Evolutionary conservation across 2,888 invertebrate genomes (phyloP).

Genomic region (Xylocampa areola): DNA sequence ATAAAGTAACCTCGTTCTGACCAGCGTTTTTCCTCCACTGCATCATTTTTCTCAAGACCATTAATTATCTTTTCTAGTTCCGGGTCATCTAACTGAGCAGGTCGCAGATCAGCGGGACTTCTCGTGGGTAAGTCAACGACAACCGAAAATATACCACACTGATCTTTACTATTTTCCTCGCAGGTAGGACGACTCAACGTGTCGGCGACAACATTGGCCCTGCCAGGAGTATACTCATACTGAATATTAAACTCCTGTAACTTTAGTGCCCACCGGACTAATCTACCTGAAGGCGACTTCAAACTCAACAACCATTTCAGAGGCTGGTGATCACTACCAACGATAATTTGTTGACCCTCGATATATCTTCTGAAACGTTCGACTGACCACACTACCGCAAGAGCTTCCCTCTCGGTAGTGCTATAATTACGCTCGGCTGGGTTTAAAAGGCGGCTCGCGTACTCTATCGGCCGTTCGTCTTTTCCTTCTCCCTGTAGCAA

Average conservation of each 20-base stretch:
- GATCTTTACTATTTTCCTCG: neutral
- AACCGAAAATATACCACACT: neutral
- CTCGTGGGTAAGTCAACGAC: conserved; percentile 3
- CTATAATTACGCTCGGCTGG: no score
- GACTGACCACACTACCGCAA: no score
- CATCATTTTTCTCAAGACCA: neutral
- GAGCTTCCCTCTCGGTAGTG: no score
- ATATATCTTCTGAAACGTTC: no score
- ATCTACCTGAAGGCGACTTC: neutral
- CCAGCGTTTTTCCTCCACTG: neutral
- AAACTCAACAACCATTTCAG: neutral
- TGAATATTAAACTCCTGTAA: conserved; percentile 1
- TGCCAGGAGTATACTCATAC: conserved; percentile 3
- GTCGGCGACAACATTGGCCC: neutral
- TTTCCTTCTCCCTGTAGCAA: no score
- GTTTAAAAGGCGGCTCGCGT: no score
- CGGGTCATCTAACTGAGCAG: neutral
- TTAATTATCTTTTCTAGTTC: conserved; percentile 6
- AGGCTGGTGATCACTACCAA: no score
- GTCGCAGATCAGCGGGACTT: neutral
- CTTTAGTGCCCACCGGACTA: neutral
- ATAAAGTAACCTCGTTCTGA: conserved; percentile 12
- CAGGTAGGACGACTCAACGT: conserved; percentile 3
- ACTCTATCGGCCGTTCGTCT: no score
- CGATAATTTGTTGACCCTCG: no score